phyloP scores from a whole-genome alignment of 2,797 vertebrate species.

The Chlorospingus flavigularis region DNA sequence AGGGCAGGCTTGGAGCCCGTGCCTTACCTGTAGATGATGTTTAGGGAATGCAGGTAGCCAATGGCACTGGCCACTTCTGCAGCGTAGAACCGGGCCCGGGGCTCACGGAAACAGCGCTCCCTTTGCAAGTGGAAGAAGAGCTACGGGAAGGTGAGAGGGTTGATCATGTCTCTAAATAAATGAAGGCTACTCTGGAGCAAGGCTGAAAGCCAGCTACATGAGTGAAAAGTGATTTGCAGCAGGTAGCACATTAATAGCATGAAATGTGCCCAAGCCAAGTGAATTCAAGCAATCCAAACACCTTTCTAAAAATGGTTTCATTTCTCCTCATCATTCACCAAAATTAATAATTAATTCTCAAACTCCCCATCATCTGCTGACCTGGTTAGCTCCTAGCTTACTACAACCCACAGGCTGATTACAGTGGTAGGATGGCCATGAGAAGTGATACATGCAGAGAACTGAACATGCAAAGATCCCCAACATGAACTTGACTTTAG shows the following conservation, averaged over 20 bases:
- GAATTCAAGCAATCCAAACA: not conserved
- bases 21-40: slow-evolving; percentile 93
- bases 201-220: not conserved
- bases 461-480: not conserved
- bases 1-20: not conserved
- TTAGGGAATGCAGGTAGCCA: slow-evolving; percentile 95
- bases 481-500: rapidly evolving
- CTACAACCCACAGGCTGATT: not conserved
- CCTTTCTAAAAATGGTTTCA: not conserved
- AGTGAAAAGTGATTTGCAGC: not conserved
- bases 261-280: not conserved
- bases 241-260: not conserved
- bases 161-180: not conserved
- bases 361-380: not conserved
- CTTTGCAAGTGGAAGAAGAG: slow-evolving; percentile 97
- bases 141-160: slow-evolving; percentile 60
- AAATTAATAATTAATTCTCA: not conserved
- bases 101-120: slow-evolving; percentile 91
- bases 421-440: not conserved
- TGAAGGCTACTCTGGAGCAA: not conserved
- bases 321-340: not conserved
- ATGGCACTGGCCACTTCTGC: slow-evolving; percentile 95
- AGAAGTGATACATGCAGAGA: not conserved
- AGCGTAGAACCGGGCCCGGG: slow-evolving; percentile 90
- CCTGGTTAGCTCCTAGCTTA: not conserved